phyloP scores from a whole-genome alignment of 53 echinoderm and acorn worm genomes.

The Patiria pectinifera region DNA sequence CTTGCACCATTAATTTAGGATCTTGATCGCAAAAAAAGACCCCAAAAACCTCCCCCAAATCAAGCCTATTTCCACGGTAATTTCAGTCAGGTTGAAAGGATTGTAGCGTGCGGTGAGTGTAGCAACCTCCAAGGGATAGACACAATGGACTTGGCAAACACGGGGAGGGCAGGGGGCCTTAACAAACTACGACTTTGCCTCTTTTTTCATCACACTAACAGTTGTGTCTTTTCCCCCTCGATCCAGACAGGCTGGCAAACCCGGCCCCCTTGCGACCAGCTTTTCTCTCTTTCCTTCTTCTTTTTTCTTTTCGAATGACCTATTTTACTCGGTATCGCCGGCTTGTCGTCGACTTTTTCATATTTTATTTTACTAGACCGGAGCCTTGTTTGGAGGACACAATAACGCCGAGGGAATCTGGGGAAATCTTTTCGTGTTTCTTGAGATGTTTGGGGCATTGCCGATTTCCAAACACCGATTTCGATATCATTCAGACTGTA shows the following conservation, averaged over 20 bases:
- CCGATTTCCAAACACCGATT: slow-evolving; percentile 46
- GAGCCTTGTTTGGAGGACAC: slow-evolving; percentile 1
- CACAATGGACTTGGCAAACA: slow-evolving; percentile 12
- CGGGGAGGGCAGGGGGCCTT: slow-evolving; percentile 24
- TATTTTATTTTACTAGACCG: background rate
- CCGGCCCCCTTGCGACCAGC: slow-evolving; percentile 13
- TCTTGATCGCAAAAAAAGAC: background rate
- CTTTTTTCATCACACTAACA: slow-evolving; percentile 43
- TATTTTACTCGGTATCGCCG: slow-evolving; percentile 15
- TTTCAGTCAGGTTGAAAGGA: background rate
- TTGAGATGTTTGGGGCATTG: slow-evolving; percentile 48
- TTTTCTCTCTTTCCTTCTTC: background rate
- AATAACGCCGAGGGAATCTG: slow-evolving; percentile 23
- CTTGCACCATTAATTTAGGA: slow-evolving; percentile 1
- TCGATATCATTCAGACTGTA: slow-evolving; percentile 1
- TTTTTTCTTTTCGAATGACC: slow-evolving; percentile 31
- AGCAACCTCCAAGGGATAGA: background rate
- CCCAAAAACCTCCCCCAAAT: background rate
- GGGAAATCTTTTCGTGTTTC: slow-evolving; percentile 52
- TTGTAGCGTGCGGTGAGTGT: slow-evolving; percentile 12
- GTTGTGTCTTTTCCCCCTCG: slow-evolving; percentile 7
- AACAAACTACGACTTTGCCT: background rate
- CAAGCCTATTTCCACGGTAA: slow-evolving; percentile 16
- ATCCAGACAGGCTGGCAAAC: background rate
- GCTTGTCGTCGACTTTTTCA: background rate